Evolutionary conservation across 2,888 invertebrate species (phyloP).

Genomic region (Morpho helenor): DNA sequence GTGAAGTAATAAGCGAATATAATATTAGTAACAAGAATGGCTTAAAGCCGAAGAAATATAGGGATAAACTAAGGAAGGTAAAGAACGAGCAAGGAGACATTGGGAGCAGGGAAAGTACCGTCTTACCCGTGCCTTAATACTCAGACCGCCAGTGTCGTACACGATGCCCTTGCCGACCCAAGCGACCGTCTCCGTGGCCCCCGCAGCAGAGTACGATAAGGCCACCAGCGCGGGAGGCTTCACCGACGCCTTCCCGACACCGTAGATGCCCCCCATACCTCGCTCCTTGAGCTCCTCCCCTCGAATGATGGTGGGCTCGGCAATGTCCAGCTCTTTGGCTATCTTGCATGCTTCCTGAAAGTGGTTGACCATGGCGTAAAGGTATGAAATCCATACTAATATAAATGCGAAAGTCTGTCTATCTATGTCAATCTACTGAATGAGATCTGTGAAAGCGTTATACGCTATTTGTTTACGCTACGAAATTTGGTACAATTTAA

Average conservation of each 20-base stretch:
- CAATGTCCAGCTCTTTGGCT: conserved; percentile 81
- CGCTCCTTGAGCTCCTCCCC: conserved; percentile 86
- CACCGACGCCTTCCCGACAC: conserved; percentile 85
- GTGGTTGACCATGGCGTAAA: background rate
- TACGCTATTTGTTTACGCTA: no score
- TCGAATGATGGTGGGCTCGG: conserved; percentile 83
- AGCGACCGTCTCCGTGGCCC: conserved; percentile 83
- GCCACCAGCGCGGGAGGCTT: conserved; percentile 79
- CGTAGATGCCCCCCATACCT: conserved; percentile 93
- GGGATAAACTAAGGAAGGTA: no score
- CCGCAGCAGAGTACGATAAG: conserved; percentile 81
- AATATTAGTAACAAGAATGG: no score
- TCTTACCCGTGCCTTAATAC: conserved; percentile 90
- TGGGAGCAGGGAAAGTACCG: no score
- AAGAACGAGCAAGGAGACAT: no score
- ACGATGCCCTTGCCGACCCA: conserved; percentile 97
- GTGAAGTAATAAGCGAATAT: no score
- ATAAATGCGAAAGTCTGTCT: no score
- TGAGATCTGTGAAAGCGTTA: no score
- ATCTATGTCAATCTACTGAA: no score
- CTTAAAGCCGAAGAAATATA: no score
- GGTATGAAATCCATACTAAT: no score
- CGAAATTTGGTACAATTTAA: no score
- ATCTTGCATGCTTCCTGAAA: conserved; percentile 83
- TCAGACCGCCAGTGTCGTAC: conserved; percentile 95